Evolutionary conservation across 2,797 vertebrate genomes (phyloP).

Genomic region (Enoplosus armatus): DNA sequence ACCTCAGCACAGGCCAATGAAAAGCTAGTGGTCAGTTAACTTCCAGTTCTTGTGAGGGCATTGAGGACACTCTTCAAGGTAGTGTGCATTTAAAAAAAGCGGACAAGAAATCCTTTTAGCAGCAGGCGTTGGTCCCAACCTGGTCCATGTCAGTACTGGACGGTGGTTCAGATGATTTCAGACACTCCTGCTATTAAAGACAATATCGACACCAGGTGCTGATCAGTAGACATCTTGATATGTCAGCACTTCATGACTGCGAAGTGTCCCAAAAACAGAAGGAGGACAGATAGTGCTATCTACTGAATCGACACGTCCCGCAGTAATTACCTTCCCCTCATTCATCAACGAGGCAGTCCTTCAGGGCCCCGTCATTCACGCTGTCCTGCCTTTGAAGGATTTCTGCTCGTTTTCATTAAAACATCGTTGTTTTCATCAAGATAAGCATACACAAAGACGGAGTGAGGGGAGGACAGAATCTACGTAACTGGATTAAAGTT

Average conservation of each 20-base stretch:
- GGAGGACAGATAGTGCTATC: conserved; percentile 28
- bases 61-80: not conserved
- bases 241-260: conserved; percentile 16
- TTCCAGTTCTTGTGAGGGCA: not conserved
- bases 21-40: conserved; percentile 18
- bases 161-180: not conserved
- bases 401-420: conserved; percentile 38
- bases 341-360: conserved; percentile 46
- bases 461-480: conserved; percentile 13
- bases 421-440: conserved; percentile 29
- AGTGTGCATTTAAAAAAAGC: not conserved
- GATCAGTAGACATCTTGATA: conserved; percentile 9
- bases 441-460: conserved; percentile 29
- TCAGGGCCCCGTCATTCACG: conserved; percentile 43
- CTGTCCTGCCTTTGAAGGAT: conserved; percentile 37
- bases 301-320: conserved; percentile 43
- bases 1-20: conserved; percentile 1
- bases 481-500: conserved; percentile 50
- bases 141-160: not conserved
- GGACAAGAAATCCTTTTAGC: not conserved
- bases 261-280: conserved; percentile 15
- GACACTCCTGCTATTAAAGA: not conserved
- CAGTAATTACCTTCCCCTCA: conserved; percentile 44
- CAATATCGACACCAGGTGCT: conserved; percentile 7
- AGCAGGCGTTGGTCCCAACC: not conserved